Evolutionary conservation across 2,797 vertebrate species (phyloP).

Genomic region (Sebastes miniatus): DNA sequence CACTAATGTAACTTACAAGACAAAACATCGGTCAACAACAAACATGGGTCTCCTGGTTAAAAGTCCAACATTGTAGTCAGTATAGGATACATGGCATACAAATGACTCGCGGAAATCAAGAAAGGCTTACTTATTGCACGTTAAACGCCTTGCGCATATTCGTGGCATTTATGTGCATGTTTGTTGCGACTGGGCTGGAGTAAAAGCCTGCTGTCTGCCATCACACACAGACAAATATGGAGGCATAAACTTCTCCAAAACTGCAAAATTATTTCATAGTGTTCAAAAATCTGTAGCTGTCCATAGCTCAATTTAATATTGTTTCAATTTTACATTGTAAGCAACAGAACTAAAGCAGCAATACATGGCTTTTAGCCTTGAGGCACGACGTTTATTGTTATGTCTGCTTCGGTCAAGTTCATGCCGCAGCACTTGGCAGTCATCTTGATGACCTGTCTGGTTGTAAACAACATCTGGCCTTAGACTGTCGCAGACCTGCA

Average conservation of each 20-base stretch:
- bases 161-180: too few relatives aligned
- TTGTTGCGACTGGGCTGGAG: too few relatives aligned
- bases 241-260: neutral
- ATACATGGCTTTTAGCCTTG: neutral
- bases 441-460: constrained; percentile 1
- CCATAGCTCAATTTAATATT: neutral
- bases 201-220: too few relatives aligned
- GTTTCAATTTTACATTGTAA: neutral
- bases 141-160: accelerated
- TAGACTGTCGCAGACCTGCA: neutral
- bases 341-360: neutral
- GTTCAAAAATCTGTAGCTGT: neutral
- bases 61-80: too few relatives aligned
- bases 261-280: neutral
- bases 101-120: too few relatives aligned
- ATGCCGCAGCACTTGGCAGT: neutral
- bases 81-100: too few relatives aligned
- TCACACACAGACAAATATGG: neutral
- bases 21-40: accelerated
- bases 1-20: accelerated
- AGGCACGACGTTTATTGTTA: constrained; percentile 10
- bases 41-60: too few relatives aligned
- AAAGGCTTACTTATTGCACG: too few relatives aligned
- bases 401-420: constrained; percentile 19
- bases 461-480: constrained; percentile 4